Evolutionary conservation across 2,113 vertebrate species (phyloP), one percentile per base, ranked within the genome.

Genomic region (Anolis carolinensis): DNA sequence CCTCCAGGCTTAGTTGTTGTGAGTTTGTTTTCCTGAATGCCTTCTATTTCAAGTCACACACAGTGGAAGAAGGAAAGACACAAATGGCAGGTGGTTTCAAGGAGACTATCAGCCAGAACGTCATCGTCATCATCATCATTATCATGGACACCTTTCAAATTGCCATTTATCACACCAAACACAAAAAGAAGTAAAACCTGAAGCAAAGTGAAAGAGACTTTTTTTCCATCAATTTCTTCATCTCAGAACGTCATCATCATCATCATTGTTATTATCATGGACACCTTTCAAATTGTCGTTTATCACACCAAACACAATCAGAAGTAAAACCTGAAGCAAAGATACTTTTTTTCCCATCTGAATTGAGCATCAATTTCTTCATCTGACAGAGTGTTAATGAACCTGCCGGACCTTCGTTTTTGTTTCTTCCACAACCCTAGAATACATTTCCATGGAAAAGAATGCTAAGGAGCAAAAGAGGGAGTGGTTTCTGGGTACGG

Each of bases 361-460:
- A 44, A 44, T 44, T 44, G 39, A 44, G 39, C 39, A 44, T 5
- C 39, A 44, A 5, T 44, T 44, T 44, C 39, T 44, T 44, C 39
- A 50, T 21, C 5, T 3, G 21, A 48, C 1, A 18, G 2, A 5
- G 11, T 39, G 70, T 48, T 16, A 3, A 5, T 27, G 50, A 11
- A 44, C 27, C 52, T 11, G 2, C 0, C 10, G 44, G 2, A 67
- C 3, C 2, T 21, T 44, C 0, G 0, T 20, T 3, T 5, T 2
- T 1, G 25, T 18, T 30, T 23, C 21, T 0, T 34, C 39, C 16
- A 34, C 39, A 34, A 27, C 14, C 48, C 34, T 36, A 4, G 1
- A 10, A n/a, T 44, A 39, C 27, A 20, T 70, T 68, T 67, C 20
- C 7, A 68, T 2, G 3, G 20, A 2, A 34, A 27, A 27, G 21